phyloP scores from a whole-genome alignment of 92 coral and sea anemone species.

The Umimayanthus chanpuru region DNA sequence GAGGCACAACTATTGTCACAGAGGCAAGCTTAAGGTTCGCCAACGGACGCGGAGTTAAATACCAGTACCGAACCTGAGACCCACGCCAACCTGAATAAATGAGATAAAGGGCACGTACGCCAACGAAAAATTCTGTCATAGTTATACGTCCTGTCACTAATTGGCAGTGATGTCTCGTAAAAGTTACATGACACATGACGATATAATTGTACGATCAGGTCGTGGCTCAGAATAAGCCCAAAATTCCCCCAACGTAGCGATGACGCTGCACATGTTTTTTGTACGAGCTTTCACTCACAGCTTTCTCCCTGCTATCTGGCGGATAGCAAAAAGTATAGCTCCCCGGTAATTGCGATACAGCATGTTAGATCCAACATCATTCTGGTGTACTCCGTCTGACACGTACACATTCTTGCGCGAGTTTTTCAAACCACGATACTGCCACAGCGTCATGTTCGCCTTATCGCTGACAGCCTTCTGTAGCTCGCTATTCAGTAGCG shows the following conservation, averaged over 20 bases:
- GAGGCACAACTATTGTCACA: constrained; percentile 15
- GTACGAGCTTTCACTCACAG: background rate
- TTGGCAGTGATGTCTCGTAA: constrained; percentile 9
- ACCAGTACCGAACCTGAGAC: constrained; percentile 21
- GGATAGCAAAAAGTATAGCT: constrained; percentile 10
- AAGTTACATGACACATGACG: background rate
- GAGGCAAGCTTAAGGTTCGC: constrained; percentile 20
- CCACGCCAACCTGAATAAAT: constrained; percentile 1
- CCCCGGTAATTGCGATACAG: constrained; percentile 14
- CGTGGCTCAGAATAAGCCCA: constrained; percentile 16
- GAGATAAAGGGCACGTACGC: constrained; percentile 5
- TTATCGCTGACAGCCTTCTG: constrained; percentile 23
- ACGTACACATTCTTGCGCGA: background rate
- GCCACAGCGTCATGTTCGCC: constrained; percentile 15
- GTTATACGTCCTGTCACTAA: constrained; percentile 4
- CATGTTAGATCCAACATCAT: background rate
- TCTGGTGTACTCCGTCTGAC: background rate
- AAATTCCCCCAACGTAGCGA: background rate
- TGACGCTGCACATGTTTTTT: background rate
- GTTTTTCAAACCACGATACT: constrained; percentile 16
- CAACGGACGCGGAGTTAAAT: constrained; percentile 25
- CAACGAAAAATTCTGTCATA: background rate
- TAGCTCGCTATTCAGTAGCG: background rate
- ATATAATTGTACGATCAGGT: background rate
- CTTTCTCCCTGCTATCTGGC: constrained; percentile 17